Conservation (phyloP, 2,113 vertebrate genomes). For the Nicator chloris region DNA sequence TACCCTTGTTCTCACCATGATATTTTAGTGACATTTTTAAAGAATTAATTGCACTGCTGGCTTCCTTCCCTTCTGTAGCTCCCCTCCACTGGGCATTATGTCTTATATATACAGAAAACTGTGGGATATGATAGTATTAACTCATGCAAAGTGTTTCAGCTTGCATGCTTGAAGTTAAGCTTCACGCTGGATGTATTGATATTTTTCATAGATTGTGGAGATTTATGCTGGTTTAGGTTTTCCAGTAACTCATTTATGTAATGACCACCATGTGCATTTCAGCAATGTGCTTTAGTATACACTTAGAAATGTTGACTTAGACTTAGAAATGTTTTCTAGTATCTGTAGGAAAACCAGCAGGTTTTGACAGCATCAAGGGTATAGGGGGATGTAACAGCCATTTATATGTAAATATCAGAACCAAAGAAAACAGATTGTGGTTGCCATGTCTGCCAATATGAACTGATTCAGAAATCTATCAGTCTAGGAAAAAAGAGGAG, state of each 20-base stretch:
- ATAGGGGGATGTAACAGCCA: background rate
- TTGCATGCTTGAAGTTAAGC: background rate
- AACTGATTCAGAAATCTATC: background rate
- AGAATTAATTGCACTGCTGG: background rate
- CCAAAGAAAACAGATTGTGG: background rate
- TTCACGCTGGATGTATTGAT: background rate
- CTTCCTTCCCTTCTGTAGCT: background rate
- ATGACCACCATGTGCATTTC: background rate
- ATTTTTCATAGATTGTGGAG: background rate
- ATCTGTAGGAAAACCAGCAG: background rate
- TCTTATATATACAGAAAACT: background rate
- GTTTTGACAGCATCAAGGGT: background rate
- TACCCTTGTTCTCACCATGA: background rate
- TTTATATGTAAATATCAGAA: background rate
- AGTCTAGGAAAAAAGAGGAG: background rate
- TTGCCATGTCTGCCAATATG: background rate
- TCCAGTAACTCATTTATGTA: background rate
- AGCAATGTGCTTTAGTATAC: background rate
- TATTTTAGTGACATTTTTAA: slow-evolving; percentile 17
- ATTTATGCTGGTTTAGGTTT: background rate
- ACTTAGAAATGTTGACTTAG: background rate
- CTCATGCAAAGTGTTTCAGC: background rate
- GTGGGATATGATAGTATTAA: background rate
- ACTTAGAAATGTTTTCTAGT: background rate
- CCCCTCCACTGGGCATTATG: background rate